phyloP scores from a whole-genome alignment of 2,113 vertebrate genomes.

The Lampris incognitus region DNA sequence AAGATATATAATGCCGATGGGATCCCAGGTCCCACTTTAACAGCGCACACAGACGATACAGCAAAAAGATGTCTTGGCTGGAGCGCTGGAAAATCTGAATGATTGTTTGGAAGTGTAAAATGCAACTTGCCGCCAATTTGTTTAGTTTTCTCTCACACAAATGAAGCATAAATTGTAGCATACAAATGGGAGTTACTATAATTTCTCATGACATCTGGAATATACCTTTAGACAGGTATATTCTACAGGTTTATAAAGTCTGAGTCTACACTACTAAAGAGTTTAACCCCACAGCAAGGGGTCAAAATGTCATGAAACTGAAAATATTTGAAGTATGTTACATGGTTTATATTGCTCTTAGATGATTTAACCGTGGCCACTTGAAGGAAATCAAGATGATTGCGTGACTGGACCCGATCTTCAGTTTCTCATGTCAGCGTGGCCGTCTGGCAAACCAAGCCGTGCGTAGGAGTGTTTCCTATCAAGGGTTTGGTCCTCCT shows the following conservation, averaged over 20 bases:
- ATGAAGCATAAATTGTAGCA: slow-evolving; percentile 30
- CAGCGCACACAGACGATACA: slow-evolving; percentile 39
- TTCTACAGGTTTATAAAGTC: not conserved
- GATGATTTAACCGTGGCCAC: not conserved
- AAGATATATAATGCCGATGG: slow-evolving; percentile 48
- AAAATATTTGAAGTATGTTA: slow-evolving; percentile 26
- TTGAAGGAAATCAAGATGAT: slow-evolving; percentile 9
- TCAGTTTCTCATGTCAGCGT: not conserved
- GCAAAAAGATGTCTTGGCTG: slow-evolving; percentile 63
- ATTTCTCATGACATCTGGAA: slow-evolving; percentile 25
- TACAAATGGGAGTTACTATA: slow-evolving; percentile 20
- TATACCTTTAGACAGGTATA: not conserved
- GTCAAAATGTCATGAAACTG: slow-evolving; percentile 25
- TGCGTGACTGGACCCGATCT: not conserved
- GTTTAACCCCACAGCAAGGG: not conserved
- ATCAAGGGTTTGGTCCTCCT: slow-evolving; percentile 32
- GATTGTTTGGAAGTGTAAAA: slow-evolving; percentile 68
- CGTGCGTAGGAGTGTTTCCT: slow-evolving; percentile 44
- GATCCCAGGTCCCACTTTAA: slow-evolving; percentile 56
- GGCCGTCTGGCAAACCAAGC: slow-evolving; percentile 27
- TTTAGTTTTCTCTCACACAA: slow-evolving; percentile 43
- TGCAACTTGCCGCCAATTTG: slow-evolving; percentile 46
- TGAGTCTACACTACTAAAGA: slow-evolving; percentile 19
- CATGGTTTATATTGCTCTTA: not conserved
- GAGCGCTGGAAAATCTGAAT: slow-evolving; percentile 61